Evolutionary conservation across 2,113 vertebrate species (phyloP).

Genomic region (Oceanodroma tethys): DNA sequence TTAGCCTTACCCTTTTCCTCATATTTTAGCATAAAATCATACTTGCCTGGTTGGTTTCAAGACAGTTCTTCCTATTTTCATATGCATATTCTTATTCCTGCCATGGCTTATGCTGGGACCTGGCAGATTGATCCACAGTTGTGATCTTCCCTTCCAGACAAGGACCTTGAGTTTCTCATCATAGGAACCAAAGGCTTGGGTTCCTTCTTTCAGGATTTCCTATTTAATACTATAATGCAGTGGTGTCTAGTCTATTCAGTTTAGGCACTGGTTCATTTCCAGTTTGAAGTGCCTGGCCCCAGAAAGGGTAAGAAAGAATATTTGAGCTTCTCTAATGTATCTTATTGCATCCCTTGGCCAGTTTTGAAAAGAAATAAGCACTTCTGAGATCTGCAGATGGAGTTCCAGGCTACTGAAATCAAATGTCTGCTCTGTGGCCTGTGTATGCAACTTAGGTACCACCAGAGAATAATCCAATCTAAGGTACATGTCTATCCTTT

Average conservation of each 20-base stretch:
- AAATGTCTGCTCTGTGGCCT: neutral
- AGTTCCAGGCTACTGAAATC: neutral
- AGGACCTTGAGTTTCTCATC: neutral
- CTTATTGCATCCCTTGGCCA: neutral
- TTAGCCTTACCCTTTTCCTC: neutral
- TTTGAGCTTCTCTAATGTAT: neutral
- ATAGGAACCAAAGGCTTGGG: neutral
- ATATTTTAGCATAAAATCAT: neutral
- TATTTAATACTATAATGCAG: neutral
- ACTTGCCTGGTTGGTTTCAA: neutral
- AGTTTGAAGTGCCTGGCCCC: neutral
- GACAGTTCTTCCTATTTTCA: neutral
- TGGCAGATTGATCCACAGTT: neutral
- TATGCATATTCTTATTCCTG: neutral
- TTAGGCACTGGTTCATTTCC: neutral
- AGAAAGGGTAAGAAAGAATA: neutral
- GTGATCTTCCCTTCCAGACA: neutral
- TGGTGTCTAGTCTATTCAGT: neutral
- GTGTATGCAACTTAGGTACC: neutral
- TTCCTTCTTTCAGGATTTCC: neutral
- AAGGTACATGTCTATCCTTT: neutral
- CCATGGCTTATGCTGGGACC: neutral
- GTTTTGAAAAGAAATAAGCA: neutral
- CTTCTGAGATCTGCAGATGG: neutral
- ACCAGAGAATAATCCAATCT: neutral